Base-by-base conservation (phyloP, 2,888 invertebrate species). In the Oxyscelio sp. region DNA sequence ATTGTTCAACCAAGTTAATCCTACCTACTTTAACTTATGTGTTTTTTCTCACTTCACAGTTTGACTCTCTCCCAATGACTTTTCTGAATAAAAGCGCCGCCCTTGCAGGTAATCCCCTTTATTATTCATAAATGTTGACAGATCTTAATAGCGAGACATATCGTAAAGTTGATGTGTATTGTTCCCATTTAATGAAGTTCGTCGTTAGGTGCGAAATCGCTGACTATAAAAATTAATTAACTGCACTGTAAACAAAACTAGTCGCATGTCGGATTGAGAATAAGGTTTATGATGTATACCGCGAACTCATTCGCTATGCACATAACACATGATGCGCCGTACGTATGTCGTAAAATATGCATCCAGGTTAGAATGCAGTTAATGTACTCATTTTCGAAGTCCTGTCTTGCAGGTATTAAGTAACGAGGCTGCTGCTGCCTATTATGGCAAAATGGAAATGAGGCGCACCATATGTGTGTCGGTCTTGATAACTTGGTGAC, bases 351-450 rank as follows among this genome's bases (percentile, higher is more conserved):
- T 87, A 85, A 89, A 88, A 89, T 89, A 90, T 88, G 88, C 84
- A 87, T 88, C 61, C 88, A 65, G 87, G 87, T 88, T 88, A 88
- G 87, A 83, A 81, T 85, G 87, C 81, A 87, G 86, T 88, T 86
- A 85, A 87, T 85, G 87, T 86, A 85, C 87, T 90, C 88, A 87
- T 90, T 88, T 86, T 85, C 86, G 80, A 86, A 87, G 88, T 87
- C 86, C 86, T 83, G 88, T 87, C 87, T 86, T 86, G 83, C 68
- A 78, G 85, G 87, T 87, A 88, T 88, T 88, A 89, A 87, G 87
- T 89, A 89, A 90, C 87, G 87, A 88, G 85, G 81, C 85, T 82
- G 86, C 86, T 82, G 85, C 71, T 78, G 85, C 70, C 81, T 86
- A 87, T 88, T 85, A 85, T 63, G 54, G 78, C 77, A 68, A 85